A percentile compares a stretch with the other conserved stretches of the same genome.
Conservation (phyloP, 2,888 invertebrate genomes). For the Patella caerulea region DNA sequence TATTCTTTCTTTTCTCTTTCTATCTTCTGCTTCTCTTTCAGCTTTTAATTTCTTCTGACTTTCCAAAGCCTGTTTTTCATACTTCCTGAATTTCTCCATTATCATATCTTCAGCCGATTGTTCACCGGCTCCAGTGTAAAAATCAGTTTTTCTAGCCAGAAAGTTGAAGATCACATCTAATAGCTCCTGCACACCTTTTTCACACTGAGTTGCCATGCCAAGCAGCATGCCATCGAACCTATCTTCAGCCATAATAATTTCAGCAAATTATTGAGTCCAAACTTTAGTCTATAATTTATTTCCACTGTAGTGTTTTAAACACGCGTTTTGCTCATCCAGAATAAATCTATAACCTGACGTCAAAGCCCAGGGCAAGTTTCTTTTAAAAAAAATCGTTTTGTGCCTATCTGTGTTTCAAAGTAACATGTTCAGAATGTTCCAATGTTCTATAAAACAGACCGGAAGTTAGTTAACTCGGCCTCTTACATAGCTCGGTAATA, state of each 20-base stretch:
- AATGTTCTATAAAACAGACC: no score
- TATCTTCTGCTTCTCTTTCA: slow-evolving; percentile 72
- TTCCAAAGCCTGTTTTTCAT: slow-evolving; percentile 80
- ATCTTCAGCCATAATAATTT: slow-evolving; percentile 73
- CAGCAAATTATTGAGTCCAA: slow-evolving; percentile 19
- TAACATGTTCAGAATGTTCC: no score
- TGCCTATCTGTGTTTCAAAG: no score
- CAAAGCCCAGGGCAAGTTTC: no score
- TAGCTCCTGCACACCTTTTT: slow-evolving; percentile 93
- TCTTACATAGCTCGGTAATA: no score
- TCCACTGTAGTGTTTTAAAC: no score
- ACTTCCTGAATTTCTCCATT: slow-evolving; percentile 85
- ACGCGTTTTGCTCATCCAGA: no score
- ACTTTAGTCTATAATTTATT: no score
- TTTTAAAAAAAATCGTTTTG: no score
- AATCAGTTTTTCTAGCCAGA: slow-evolving; percentile 95
- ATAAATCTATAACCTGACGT: no score
- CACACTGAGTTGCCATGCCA: slow-evolving; percentile 94
- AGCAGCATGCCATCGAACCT: slow-evolving; percentile 91
- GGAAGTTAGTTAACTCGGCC: no score
- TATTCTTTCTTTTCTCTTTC: slow-evolving; percentile 60
- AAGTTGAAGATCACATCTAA: slow-evolving; percentile 94
- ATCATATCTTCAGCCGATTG: slow-evolving; percentile 84
- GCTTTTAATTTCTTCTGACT: slow-evolving; percentile 74
- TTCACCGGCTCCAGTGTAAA: slow-evolving; percentile 87